Evolutionary conservation across 2,797 vertebrate species (phyloP).

Genomic region (Sebastes matsubarae): DNA sequence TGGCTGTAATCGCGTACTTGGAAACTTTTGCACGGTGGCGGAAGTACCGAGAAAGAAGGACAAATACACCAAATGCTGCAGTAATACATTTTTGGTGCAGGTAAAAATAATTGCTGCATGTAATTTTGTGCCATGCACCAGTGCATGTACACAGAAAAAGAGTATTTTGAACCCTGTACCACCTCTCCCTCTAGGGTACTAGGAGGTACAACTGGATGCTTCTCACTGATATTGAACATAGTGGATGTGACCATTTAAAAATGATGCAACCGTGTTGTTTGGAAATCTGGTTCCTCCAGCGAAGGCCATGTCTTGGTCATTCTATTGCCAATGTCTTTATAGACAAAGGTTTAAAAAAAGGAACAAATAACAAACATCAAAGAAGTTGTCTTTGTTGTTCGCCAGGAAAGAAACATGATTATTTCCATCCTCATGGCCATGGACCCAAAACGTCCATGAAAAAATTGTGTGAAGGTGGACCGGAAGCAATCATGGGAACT

Average conservation of each 20-base stretch:
- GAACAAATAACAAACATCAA: conserved; percentile 3
- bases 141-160: neutral
- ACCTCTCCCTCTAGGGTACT: neutral
- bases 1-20: neutral
- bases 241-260: neutral
- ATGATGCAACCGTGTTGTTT: neutral
- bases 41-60: neutral
- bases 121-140: neutral
- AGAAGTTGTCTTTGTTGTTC: neutral
- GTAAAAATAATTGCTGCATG: neutral
- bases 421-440: neutral
- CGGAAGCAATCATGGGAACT: neutral
- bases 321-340: neutral
- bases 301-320: neutral
- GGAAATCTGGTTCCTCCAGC: neutral
- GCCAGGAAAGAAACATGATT: neutral
- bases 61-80: neutral
- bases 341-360: neutral
- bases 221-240: neutral
- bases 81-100: neutral
- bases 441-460: neutral
- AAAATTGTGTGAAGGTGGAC: neutral
- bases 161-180: neutral
- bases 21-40: neutral
- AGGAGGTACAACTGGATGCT: neutral